Base-by-base conservation (phyloP, 1,140 invertebrate species). In the Meloidogyne chitwoodi region DNA sequence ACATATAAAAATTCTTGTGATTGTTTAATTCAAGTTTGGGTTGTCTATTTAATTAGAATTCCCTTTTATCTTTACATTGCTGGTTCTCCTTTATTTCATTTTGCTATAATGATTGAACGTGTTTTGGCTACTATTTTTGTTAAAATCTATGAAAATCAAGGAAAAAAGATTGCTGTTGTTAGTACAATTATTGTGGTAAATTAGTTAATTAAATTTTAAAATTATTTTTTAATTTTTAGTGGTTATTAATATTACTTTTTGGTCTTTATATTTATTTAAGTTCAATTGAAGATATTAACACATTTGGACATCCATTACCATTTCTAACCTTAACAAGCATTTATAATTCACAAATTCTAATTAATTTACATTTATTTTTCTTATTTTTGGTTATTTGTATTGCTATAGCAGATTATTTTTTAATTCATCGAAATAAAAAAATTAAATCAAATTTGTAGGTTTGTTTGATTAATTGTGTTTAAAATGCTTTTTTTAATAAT, bases 321-420 rank as follows among this genome's bases (percentile, higher is more conserved):
- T 73, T 34, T 31, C 16, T 73, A 38, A 73, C 56, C n/a, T 24
- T 73, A 3, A 61, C 70, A 16, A 61, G 56, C 6, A 61, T 24
- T 62, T 73, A 73, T 22, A 73, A 73, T 62, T 41, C 56, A 5
- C 24, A 41, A 61, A 64, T 16, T 27, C 8, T 73, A 14, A 31
- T 73, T 24, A 27, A 29, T 12, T n/a, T 31, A 22, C 56, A 73
- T 31, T 73, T 56, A n/a, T 62, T 62, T 62, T 63, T 73, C n/a
- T 64, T 73, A 14, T 34, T 73, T 16, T 64, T 73, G 56, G 70
- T 62, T 22, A 27, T 73, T n/a, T 73, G 70, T 64, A 63, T 73
- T 63, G n/a, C 70, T 26, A 63, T 73, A n/a, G 70, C 56, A 22
- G 70, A 73, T 62, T 73, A 73, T 31, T 16, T 63, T 56, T 62